Conservation (phyloP, 2,113 vertebrate species). For the Grammomys surdaster region DNA sequence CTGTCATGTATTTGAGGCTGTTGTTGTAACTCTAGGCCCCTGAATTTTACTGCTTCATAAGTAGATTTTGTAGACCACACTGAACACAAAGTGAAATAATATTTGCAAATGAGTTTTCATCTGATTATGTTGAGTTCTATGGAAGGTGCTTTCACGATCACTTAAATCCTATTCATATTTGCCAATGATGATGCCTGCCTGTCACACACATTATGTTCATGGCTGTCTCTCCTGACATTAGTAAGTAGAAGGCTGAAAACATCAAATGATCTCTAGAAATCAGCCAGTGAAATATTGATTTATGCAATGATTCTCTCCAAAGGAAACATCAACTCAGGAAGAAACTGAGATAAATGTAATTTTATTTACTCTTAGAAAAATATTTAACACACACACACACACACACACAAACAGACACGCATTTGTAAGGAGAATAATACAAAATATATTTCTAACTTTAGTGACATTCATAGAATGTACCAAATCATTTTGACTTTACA, state of each 20-base stretch:
- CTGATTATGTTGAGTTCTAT: slow-evolving; percentile 28
- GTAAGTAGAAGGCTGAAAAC: background rate
- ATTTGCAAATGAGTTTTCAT: slow-evolving; percentile 57
- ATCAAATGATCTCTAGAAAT: slow-evolving; percentile 15
- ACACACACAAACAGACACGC: background rate
- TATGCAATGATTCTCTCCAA: background rate
- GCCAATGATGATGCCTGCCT: background rate
- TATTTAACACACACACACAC: background rate
- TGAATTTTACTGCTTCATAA: slow-evolving; percentile 62
- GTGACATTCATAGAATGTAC: background rate
- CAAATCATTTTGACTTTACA: slow-evolving; percentile 55
- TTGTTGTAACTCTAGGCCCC: slow-evolving; percentile 60
- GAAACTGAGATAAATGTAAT: slow-evolving; percentile 29
- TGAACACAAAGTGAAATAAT: slow-evolving; percentile 68
- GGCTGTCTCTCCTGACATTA: background rate
- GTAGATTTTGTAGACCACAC: background rate
- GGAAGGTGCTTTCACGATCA: slow-evolving; percentile 8
- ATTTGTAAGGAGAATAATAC: slow-evolving; percentile 26
- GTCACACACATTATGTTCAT: background rate
- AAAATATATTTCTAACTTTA: slow-evolving; percentile 54
- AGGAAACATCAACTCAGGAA: slow-evolving; percentile 14
- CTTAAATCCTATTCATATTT: slow-evolving; percentile 68
- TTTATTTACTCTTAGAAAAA: background rate
- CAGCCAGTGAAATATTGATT: background rate
- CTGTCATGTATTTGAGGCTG: background rate